Evolutionary conservation across 2,888 invertebrate genomes (phyloP), one percentile per base, ranked within the genome.

Genomic region (Synanthedon tipuliformis): DNA sequence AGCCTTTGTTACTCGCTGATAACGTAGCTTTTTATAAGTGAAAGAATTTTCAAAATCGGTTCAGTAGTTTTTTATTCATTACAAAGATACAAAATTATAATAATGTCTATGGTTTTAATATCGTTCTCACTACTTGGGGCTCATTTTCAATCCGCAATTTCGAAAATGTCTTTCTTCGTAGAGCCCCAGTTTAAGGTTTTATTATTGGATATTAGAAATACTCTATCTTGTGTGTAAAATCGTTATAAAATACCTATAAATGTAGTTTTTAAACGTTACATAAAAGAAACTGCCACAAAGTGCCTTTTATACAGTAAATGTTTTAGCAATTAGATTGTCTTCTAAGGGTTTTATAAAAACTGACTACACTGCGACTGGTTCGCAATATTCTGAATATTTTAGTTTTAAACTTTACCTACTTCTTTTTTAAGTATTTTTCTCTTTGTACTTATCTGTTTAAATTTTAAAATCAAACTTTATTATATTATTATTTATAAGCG

Each of bases 251-350:
- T 71, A 68, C n/a, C n/a, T n/a, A n/a, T n/a, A n/a, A 59, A 59
- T 72, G 73, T 72, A 73, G 62, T 69, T 23, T 23, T 23, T 23
- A n/a, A n/a, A 23, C 5, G 5, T 23, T 70, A 62, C 73, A 68
- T 74, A 71, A 76, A 75, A 71, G 66, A 81, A 82, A 87, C 87
- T 87, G 87, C 87, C 87, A 86, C 76, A 63, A 81, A 79, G 87
- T 87, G 87, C 87, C 87, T 86, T 85, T 81, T 84, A 81, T 75
- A 77, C 69, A 75, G 66, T 77, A 70, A 71, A 69, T 71, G 65
- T 65, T 23, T 23, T 69, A 71, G 55, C 65, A 62, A 54, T 56
- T 23, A 23, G 23, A 23, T 52, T 60, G 62, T 60, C 64, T 67
- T 69, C 61, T 65, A 62, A 63, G 59, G 59, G 49, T 49, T 49